phyloP scores from a whole-genome alignment of 2,113 vertebrate species.

The Leptobrachium ailaonicum region DNA sequence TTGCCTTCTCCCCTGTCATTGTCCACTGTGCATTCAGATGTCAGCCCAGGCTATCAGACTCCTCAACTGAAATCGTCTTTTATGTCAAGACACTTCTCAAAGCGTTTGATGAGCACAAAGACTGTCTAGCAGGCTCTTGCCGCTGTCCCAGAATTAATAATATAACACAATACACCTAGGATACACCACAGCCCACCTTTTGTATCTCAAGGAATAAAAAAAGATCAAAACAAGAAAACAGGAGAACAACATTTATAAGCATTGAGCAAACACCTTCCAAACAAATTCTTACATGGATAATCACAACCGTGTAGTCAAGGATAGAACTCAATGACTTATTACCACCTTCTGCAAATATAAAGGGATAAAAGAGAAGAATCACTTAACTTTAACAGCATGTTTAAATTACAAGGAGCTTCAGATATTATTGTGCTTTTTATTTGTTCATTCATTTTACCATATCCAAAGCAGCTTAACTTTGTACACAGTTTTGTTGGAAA shows the following conservation, averaged over 20 bases:
- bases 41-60: slow-evolving; percentile 65
- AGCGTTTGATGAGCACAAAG: slow-evolving; percentile 68
- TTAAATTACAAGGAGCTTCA: no score
- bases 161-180: slow-evolving; percentile 61
- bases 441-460: no score
- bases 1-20: slow-evolving; percentile 57
- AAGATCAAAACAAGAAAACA: slow-evolving; percentile 53
- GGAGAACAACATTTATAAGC: slow-evolving; percentile 47
- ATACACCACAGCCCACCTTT: slow-evolving; percentile 54
- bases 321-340: neutral
- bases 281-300: neutral
- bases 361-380: no score
- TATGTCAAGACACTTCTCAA: slow-evolving; percentile 67
- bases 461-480: no score
- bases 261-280: slow-evolving; percentile 10
- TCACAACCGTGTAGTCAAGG: neutral
- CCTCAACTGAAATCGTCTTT: slow-evolving; percentile 68
- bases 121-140: slow-evolving; percentile 62
- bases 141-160: slow-evolving; percentile 70
- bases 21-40: slow-evolving; percentile 69
- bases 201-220: slow-evolving; percentile 54
- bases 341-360: no score
- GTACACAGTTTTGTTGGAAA: no score
- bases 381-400: no score
- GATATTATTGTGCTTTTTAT: no score